Evolutionary conservation across 2,888 invertebrate genomes (phyloP).

Genomic region (Syritta pipiens): DNA sequence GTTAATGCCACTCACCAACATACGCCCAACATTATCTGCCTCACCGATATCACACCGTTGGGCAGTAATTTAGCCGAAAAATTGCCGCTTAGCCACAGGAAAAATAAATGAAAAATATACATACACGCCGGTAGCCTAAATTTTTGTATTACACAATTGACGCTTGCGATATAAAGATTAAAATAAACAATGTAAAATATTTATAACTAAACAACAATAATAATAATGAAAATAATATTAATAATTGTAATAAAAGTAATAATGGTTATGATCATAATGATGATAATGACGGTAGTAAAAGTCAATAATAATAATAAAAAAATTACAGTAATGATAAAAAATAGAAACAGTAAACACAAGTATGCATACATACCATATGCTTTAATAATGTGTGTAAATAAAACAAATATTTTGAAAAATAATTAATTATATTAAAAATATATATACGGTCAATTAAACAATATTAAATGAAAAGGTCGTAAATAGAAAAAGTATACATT

Average conservation of each 20-base stretch:
- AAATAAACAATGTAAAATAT: background rate
- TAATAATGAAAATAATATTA: conserved; percentile 9
- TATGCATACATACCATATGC: too few species aligned
- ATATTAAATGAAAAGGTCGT: background rate
- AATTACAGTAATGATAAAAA: background rate
- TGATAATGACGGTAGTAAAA: conserved; percentile 11
- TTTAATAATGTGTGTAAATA: too few species aligned
- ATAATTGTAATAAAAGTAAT: too few species aligned
- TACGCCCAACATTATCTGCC: conserved; percentile 3
- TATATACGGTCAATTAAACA: background rate
- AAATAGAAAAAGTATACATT: background rate
- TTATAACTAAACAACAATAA: background rate
- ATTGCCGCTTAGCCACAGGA: background rate
- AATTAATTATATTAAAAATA: conserved; percentile 3
- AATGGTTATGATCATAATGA: too few species aligned
- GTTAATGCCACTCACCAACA: conserved; percentile 32
- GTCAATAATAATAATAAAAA: background rate
- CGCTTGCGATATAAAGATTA: conserved; percentile 14
- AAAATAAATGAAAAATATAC: background rate
- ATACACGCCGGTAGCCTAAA: background rate
- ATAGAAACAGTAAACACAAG: background rate
- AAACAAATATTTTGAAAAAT: conserved; percentile 5
- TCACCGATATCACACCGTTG: background rate
- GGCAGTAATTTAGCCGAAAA: background rate
- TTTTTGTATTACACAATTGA: conserved; percentile 4